Evolutionary conservation across 2,113 vertebrate species (phyloP).

Genomic region (Dipodomys merriami): DNA sequence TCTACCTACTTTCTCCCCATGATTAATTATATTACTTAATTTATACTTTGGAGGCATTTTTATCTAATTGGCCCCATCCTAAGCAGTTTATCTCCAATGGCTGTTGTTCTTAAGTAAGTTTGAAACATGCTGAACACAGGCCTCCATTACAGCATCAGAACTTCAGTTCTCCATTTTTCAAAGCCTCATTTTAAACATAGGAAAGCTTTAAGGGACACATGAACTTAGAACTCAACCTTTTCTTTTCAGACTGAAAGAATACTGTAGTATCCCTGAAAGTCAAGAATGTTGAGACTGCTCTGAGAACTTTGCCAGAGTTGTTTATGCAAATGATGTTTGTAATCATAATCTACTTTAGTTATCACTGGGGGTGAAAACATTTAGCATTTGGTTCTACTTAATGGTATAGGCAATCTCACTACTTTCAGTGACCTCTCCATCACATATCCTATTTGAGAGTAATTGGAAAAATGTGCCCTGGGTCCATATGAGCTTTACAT

Average conservation of each 20-base stretch:
- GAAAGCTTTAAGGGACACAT: not conserved
- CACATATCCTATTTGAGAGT: not conserved
- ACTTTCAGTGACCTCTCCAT: not conserved
- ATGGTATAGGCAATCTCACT: not conserved
- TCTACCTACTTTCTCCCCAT: not conserved
- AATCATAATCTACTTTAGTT: constrained; percentile 3
- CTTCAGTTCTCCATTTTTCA: not conserved
- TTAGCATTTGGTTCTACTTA: constrained; percentile 33
- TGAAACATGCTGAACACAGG: not conserved
- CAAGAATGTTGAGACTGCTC: not conserved
- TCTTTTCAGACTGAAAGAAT: not conserved
- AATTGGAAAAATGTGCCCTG: no score
- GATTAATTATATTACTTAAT: not conserved
- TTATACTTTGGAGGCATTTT: constrained; percentile 28
- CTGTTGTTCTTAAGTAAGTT: not conserved
- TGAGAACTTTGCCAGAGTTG: not conserved
- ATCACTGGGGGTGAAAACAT: not conserved
- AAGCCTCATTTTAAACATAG: not conserved
- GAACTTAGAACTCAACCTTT: not conserved
- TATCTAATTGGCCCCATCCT: not conserved
- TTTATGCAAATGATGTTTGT: constrained; percentile 51
- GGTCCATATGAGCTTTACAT: not conserved
- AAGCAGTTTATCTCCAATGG: not conserved
- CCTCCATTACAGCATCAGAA: not conserved
- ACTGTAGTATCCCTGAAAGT: not conserved